phyloP scores from a whole-genome alignment of 2,797 vertebrate genomes.

The Graptemys geographica region DNA sequence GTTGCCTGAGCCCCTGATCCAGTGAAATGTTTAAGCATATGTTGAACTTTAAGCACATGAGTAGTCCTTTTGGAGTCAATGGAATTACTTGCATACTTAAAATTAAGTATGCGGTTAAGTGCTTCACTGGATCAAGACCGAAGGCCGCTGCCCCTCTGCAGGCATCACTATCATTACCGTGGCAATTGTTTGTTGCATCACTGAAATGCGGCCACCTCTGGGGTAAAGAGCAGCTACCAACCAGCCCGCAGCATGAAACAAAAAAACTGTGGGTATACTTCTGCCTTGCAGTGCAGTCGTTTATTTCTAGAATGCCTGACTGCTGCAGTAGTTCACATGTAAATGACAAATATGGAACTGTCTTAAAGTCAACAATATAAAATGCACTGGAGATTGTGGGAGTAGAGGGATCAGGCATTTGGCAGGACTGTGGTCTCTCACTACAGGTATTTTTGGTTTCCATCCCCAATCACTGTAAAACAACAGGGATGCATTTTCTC shows the following conservation, averaged over 20 bases:
- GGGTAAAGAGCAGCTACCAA: background rate
- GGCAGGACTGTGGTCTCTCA: background rate
- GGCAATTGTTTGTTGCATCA: background rate
- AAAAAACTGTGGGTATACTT: background rate
- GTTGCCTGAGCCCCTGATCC: background rate
- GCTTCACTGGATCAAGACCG: background rate
- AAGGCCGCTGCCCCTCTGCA: background rate
- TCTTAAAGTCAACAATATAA: background rate
- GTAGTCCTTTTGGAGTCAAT: rapidly evolving
- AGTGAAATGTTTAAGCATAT: background rate
- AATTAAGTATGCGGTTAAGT: background rate
- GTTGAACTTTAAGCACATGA: background rate
- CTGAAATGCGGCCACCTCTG: background rate
- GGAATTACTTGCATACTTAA: background rate
- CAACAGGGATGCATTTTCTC: background rate
- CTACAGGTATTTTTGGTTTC: background rate
- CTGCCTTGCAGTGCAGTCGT: background rate
- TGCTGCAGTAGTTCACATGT: background rate
- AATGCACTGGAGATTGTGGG: rapidly evolving
- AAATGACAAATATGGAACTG: background rate
- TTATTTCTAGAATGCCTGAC: background rate
- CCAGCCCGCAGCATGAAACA: background rate
- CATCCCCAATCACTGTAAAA: background rate
- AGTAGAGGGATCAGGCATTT: background rate
- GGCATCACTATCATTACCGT: background rate